These are phyloP conservation scores for Protophormia terraenovae DNA, from an alignment of 2,888 invertebrate species.

Conservation along the genomic window DNA sequence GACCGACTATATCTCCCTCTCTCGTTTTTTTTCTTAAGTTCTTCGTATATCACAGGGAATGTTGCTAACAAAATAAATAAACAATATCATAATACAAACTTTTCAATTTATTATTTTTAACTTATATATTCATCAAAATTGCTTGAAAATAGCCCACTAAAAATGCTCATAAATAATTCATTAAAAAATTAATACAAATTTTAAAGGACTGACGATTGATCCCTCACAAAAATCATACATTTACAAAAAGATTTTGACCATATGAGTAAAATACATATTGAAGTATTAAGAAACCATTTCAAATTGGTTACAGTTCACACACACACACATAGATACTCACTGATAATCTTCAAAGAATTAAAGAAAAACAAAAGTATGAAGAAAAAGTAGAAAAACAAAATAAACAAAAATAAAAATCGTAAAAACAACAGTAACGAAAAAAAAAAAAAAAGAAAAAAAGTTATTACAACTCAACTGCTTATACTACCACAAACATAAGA, in stretches of 20 bases:
- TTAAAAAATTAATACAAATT: slow-evolving; percentile 18
- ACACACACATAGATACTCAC: slow-evolving; percentile 1
- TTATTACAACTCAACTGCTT: slow-evolving; percentile 8
- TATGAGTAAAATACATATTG: slow-evolving; percentile 27
- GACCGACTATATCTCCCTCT: too few relatives aligned
- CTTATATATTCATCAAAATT: not conserved
- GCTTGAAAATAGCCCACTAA: not conserved
- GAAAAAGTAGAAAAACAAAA: slow-evolving; percentile 50
- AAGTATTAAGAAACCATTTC: slow-evolving; percentile 57
- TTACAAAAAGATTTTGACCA: slow-evolving; percentile 41
- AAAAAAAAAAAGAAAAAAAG: not conserved
- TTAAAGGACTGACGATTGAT: slow-evolving; percentile 31
- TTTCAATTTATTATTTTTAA: not conserved
- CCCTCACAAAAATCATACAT: slow-evolving; percentile 7
- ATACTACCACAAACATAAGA: slow-evolving; percentile 64
- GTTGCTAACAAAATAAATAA: not conserved
- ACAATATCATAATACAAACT: not conserved
- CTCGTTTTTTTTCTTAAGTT: too few relatives aligned
- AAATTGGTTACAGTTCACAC: slow-evolving; percentile 18
- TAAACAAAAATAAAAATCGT: slow-evolving; percentile 36
- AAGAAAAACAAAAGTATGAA: slow-evolving; percentile 39
- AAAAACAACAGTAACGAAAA: slow-evolving; percentile 23
- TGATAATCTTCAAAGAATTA: slow-evolving; percentile 21
- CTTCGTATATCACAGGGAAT: not conserved
- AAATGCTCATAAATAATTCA: slow-evolving; percentile 15